A percentile compares a stretch with the other conserved stretches of the same genome.
Evolutionary conservation across 2,888 invertebrate genomes (phyloP).

Genomic region (Hemaris fuciformis): DNA sequence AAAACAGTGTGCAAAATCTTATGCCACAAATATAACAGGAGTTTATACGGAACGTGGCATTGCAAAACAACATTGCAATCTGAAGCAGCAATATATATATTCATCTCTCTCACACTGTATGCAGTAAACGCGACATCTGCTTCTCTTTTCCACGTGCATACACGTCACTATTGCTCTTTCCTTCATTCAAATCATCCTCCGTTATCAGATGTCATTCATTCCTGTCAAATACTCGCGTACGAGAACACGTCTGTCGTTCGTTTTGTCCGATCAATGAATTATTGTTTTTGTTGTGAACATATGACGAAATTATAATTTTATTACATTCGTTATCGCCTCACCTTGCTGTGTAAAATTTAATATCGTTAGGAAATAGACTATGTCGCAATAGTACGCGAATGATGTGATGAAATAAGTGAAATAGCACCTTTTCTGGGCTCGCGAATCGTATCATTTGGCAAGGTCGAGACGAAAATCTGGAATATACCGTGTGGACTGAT

Average conservation of each 20-base stretch:
- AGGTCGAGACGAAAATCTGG: constrained; percentile 46
- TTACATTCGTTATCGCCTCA: constrained; percentile 3
- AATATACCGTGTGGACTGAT: constrained; percentile 54
- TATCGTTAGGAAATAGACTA: constrained; percentile 41
- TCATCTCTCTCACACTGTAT: not conserved
- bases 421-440: constrained; percentile 40
- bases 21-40: not conserved
- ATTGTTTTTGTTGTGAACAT: constrained; percentile 72
- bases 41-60: not conserved
- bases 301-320: constrained; percentile 43
- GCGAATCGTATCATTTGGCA: constrained; percentile 49
- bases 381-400: constrained; percentile 42
- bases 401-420: constrained; percentile 42
- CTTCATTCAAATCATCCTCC: constrained; percentile 2
- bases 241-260: constrained; percentile 27
- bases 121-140: not conserved
- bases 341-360: constrained; percentile 36
- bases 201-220: constrained; percentile 20
- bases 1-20: no score
- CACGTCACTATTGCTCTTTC: constrained; percentile 4
- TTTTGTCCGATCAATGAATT: constrained; percentile 63
- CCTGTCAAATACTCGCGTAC: constrained; percentile 25
- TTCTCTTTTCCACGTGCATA: not conserved
- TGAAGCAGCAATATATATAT: not conserved
- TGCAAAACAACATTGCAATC: not conserved